phyloP scores from a whole-genome alignment of 2,888 invertebrate species.

The Drosophila lacicola region DNA sequence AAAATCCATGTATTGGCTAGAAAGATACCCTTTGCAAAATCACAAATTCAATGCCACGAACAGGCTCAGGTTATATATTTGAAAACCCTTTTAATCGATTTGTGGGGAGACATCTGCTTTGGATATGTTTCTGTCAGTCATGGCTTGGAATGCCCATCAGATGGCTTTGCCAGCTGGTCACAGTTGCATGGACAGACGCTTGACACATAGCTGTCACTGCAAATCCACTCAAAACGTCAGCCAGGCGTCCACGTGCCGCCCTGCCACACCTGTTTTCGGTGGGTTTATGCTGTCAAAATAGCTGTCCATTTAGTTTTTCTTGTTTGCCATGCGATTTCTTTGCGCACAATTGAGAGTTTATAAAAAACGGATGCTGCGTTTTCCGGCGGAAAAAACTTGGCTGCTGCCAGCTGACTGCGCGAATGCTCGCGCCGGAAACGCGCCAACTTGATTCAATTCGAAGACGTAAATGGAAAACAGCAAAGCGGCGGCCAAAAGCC shows the following conservation, averaged over 20 bases:
- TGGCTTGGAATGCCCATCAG: not conserved
- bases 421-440: slow-evolving; percentile 56
- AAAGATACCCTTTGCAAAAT: not conserved
- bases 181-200: slow-evolving; percentile 7
- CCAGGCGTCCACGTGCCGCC: slow-evolving; percentile 64
- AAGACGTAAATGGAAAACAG: slow-evolving; percentile 69
- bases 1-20: not conserved
- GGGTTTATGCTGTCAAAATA: slow-evolving; percentile 50
- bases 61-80: no score
- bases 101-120: no score
- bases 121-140: no score
- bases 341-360: slow-evolving; percentile 75
- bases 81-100: no score
- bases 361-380: slow-evolving; percentile 74
- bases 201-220: slow-evolving; percentile 63
- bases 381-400: slow-evolving; percentile 75
- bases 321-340: slow-evolving; percentile 24
- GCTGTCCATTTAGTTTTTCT: slow-evolving; percentile 31
- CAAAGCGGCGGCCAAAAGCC: slow-evolving; percentile 59
- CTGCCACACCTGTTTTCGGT: slow-evolving; percentile 60
- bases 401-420: slow-evolving; percentile 46
- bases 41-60: no score
- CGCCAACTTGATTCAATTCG: slow-evolving; percentile 76
- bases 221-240: slow-evolving; percentile 76
- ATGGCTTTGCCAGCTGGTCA: not conserved